Conservation (phyloP, 2,113 vertebrate genomes). For the Megaleporinus macrocephalus region DNA sequence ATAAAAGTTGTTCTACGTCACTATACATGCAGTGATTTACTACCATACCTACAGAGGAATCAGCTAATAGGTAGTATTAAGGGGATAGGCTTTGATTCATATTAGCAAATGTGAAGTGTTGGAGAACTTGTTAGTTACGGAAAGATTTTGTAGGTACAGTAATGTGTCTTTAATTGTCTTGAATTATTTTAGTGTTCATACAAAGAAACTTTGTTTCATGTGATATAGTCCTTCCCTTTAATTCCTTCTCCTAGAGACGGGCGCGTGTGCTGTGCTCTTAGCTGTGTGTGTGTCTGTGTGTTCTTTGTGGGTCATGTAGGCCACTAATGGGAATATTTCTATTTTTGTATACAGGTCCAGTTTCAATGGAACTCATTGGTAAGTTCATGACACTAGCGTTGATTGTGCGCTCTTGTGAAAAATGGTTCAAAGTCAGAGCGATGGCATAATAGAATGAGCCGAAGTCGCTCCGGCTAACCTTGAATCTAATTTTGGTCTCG, state of each 20-base stretch:
- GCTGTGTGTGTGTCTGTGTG: slow-evolving; percentile 31
- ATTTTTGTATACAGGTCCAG: slow-evolving; percentile 61
- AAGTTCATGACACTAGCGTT: slow-evolving; percentile 62
- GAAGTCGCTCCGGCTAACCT: background rate
- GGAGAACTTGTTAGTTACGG: no score
- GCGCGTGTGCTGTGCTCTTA: slow-evolving; percentile 62
- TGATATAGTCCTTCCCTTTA: background rate
- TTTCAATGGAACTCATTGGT: slow-evolving; percentile 87
- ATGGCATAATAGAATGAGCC: background rate
- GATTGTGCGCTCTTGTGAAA: slow-evolving; percentile 13
- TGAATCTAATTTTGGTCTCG: background rate
- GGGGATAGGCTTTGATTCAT: no score
- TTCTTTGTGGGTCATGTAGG: slow-evolving; percentile 32
- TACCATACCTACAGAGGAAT: no score
- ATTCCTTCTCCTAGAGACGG: slow-evolving; percentile 5
- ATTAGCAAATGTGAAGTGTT: no score
- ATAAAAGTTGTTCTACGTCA: no score
- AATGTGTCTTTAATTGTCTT: no score
- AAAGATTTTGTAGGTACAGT: no score
- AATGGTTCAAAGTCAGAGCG: background rate
- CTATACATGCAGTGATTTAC: no score
- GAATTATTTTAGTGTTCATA: background rate
- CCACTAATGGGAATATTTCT: slow-evolving; percentile 46
- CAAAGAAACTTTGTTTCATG: background rate
- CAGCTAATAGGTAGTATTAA: no score